Percentiles rank a stretch among this genome's conserved stretches.
Conservation (phyloP, 2,888 invertebrate genomes). For the Scotopteryx bipunctaria region DNA sequence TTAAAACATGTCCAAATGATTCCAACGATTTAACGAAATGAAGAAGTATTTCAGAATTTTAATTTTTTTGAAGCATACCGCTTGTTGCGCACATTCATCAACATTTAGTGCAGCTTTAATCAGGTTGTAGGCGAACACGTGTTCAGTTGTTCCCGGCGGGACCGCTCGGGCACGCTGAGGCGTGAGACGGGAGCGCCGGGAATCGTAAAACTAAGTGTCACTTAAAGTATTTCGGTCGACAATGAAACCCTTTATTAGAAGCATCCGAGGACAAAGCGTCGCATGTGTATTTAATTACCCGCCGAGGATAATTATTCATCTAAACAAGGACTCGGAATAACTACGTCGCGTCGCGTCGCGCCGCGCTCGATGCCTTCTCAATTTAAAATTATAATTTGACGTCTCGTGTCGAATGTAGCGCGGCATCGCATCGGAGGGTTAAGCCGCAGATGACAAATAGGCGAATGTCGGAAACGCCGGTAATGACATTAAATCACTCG, state of each 20-base stretch:
- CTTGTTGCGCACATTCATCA: too few relatives aligned
- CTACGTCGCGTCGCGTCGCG: conserved; percentile 5
- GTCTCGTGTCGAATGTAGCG: conserved; percentile 13
- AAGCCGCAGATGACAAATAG: conserved; percentile 42
- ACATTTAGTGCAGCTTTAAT: too few relatives aligned
- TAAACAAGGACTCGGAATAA: conserved; percentile 8
- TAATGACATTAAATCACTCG: conserved; percentile 50
- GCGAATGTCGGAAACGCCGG: conserved; percentile 42
- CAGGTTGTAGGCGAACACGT: too few relatives aligned
- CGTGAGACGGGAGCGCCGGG: background rate
- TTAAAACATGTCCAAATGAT: too few relatives aligned
- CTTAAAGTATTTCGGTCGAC: conserved; percentile 7
- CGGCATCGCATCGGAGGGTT: conserved; percentile 5
- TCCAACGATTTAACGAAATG: too few relatives aligned
- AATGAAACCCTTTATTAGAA: conserved; percentile 6
- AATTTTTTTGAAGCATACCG: too few relatives aligned
- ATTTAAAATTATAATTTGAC: conserved; percentile 25
- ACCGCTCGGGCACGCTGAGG: too few relatives aligned
- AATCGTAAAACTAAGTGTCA: background rate
- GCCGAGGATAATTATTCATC: conserved; percentile 29
- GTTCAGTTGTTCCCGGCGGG: background rate
- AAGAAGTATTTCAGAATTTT: too few relatives aligned
- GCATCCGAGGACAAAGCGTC: conserved; percentile 7
- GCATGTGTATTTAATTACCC: conserved; percentile 35
- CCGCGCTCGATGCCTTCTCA: conserved; percentile 16